These are phyloP conservation scores for Cartodere bifasciata DNA, from an alignment of 2,888 invertebrate genomes.

Conservation along the genomic window DNA sequence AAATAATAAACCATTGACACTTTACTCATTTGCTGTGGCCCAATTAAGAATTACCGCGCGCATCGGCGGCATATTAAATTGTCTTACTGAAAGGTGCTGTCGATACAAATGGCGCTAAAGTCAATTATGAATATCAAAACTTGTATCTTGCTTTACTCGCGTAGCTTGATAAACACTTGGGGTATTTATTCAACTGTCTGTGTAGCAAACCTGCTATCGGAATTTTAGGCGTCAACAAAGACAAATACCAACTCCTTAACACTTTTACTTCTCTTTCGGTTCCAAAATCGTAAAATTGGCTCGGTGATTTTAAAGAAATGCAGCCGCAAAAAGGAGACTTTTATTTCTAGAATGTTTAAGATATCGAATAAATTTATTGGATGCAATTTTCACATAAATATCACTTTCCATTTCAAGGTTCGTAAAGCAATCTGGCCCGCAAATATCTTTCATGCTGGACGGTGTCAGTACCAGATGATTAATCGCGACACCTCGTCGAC, in stretches of 20 bases:
- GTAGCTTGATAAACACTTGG: too few relatives aligned
- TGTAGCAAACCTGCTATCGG: too few relatives aligned
- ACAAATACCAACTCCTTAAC: too few relatives aligned
- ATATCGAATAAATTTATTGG: too few relatives aligned
- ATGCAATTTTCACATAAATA: conserved; percentile 19
- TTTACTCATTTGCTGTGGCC: conserved; percentile 18
- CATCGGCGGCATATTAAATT: conserved; percentile 17
- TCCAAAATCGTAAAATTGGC: too few relatives aligned
- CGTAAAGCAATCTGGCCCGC: conserved; percentile 21
- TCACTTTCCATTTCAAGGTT: conserved; percentile 21
- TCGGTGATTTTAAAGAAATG: too few relatives aligned
- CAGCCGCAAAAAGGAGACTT: too few relatives aligned
- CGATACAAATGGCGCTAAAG: conserved; percentile 12
- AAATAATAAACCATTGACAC: conserved; percentile 33
- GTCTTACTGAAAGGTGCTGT: conserved; percentile 12
- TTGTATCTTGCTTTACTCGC: conserved; percentile 5
- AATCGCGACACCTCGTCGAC: conserved; percentile 25
- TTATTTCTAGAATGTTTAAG: too few relatives aligned
- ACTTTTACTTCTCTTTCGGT: too few relatives aligned
- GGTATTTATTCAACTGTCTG: too few relatives aligned
- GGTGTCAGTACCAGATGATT: conserved; percentile 22
- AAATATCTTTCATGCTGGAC: conserved; percentile 17
- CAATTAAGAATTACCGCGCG: conserved; percentile 21
- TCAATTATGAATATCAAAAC: conserved; percentile 10
- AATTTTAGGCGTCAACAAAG: too few relatives aligned